A percentile compares a stretch with the other conserved stretches of the same genome.
These are phyloP conservation scores for Platyscelio sp. DNA, from an alignment of 2,888 invertebrate genomes.

Conservation along the genomic window DNA sequence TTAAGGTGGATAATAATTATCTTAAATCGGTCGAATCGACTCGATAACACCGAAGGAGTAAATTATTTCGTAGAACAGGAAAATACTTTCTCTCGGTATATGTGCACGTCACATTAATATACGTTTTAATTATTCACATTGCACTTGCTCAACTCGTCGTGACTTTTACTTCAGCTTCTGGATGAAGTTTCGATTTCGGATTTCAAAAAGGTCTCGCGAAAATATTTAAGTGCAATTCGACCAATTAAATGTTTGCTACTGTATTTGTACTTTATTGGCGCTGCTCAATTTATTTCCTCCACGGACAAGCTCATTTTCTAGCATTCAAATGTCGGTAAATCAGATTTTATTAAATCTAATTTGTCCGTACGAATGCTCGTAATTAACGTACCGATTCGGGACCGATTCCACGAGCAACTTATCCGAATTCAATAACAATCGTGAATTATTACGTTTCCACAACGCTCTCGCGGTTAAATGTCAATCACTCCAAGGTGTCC, in stretches of 20 bases:
- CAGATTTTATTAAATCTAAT: slow-evolving; percentile 19
- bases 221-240: slow-evolving; percentile 37
- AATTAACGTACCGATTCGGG: background rate
- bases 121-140: slow-evolving; percentile 61
- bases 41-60: too few relatives aligned
- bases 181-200: slow-evolving; percentile 43
- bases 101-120: slow-evolving; percentile 44
- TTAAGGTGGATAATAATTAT: too few relatives aligned
- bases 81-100: slow-evolving; percentile 54
- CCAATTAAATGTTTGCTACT: too few relatives aligned
- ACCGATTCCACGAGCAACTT: slow-evolving; percentile 13
- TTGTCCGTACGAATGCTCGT: slow-evolving; percentile 7
- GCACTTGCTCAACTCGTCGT: slow-evolving; percentile 52
- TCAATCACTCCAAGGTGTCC: slow-evolving; percentile 12
- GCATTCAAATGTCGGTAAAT: slow-evolving; percentile 19
- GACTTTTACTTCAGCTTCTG: slow-evolving; percentile 55
- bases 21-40: too few relatives aligned
- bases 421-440: slow-evolving; percentile 29
- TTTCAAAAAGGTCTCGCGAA: slow-evolving; percentile 21
- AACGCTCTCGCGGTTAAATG: background rate
- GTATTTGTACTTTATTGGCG: slow-evolving; percentile 40
- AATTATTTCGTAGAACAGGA: slow-evolving; percentile 48
- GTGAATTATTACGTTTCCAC: slow-evolving; percentile 19
- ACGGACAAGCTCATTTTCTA: slow-evolving; percentile 10
- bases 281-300: background rate